phyloP scores from a whole-genome alignment of 2,888 invertebrate genomes.

The Fabriciana adippe region DNA sequence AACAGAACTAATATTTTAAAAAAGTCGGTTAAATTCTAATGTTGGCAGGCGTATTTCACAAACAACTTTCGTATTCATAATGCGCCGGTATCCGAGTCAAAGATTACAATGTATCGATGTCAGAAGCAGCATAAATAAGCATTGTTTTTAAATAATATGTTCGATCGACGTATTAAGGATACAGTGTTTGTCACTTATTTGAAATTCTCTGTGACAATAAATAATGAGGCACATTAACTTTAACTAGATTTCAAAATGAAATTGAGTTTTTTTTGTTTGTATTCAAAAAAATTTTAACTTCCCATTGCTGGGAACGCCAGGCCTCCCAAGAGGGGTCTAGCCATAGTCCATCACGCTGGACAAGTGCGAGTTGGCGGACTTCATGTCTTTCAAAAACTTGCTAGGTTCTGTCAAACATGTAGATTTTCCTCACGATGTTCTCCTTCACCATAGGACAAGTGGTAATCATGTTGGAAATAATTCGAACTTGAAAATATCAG shows the following conservation, averaged over 20 bases:
- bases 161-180: slow-evolving; percentile 5
- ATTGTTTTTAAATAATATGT: slow-evolving; percentile 16
- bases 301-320: too few species aligned
- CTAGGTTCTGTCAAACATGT: too few species aligned
- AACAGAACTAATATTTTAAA: neutral
- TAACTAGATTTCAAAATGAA: neutral
- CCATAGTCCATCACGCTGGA: too few species aligned
- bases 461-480: too few species aligned
- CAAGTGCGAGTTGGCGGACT: too few species aligned
- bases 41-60: neutral
- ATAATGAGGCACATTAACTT: neutral
- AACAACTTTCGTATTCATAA: slow-evolving; percentile 7
- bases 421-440: too few species aligned
- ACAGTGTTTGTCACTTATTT: neutral
- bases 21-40: neutral
- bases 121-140: slow-evolving; percentile 44
- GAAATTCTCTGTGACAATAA: slow-evolving; percentile 6
- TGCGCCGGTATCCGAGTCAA: slow-evolving; percentile 32
- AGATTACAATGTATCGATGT: slow-evolving; percentile 44
- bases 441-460: too few species aligned
- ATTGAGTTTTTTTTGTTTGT: too few species aligned
- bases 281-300: too few species aligned
- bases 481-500: too few species aligned
- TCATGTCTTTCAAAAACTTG: too few species aligned
- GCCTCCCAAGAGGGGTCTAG: too few species aligned